phyloP scores from a whole-genome alignment of 2,797 vertebrate genomes.

The Sphenodon punctatus region DNA sequence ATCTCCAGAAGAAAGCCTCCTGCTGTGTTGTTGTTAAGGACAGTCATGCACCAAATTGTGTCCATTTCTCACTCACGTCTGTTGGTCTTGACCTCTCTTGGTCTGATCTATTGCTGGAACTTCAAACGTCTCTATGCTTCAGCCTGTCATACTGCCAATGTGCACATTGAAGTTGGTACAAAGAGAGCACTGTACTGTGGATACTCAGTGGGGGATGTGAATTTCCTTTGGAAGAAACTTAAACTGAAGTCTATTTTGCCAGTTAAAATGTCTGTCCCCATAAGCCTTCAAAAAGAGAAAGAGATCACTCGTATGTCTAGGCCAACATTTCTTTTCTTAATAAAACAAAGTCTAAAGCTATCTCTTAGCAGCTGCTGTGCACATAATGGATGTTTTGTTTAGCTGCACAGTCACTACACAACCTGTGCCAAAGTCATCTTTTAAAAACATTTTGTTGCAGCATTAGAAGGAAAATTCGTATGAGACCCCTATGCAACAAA shows the following conservation, averaged over 20 bases:
- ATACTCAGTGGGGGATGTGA: neutral
- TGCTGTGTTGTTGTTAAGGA: neutral
- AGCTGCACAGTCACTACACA: neutral
- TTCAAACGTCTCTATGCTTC: neutral
- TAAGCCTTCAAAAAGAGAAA: neutral
- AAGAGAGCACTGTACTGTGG: neutral
- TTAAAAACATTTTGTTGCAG: neutral
- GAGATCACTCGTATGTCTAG: neutral
- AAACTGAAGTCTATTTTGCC: neutral
- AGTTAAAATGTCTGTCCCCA: neutral
- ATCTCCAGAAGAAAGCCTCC: neutral
- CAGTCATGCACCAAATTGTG: neutral
- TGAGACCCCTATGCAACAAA: neutral
- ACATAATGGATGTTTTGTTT: neutral
- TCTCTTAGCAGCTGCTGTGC: neutral
- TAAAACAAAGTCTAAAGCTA: neutral
- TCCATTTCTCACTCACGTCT: neutral
- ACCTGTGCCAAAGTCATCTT: neutral
- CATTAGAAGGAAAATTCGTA: neutral
- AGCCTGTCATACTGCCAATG: fast-evolving
- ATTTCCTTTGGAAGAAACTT: neutral
- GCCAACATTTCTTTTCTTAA: neutral
- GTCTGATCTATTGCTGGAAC: neutral
- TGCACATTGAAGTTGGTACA: neutral
- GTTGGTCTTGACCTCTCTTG: neutral